phyloP scores from a whole-genome alignment of 23 tunicate species.

The Pegea sp. region DNA sequence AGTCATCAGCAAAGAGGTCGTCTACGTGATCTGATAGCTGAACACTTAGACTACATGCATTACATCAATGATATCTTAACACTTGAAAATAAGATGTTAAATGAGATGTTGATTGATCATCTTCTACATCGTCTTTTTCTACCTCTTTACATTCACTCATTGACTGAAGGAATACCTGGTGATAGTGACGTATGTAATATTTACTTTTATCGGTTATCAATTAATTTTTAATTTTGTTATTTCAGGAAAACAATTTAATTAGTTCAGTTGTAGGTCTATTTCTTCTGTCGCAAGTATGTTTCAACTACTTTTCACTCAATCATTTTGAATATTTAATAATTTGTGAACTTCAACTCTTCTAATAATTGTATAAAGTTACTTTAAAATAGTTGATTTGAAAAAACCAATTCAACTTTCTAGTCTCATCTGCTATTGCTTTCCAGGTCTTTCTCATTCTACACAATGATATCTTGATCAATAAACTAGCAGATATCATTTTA shows the following conservation, averaged over 20 bases:
- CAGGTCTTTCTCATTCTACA: slow-evolving; percentile 85
- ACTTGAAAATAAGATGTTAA: slow-evolving; percentile 39
- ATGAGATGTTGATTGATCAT: slow-evolving; percentile 45
- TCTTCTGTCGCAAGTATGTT: slow-evolving; percentile 62
- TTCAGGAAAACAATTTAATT: slow-evolving; percentile 35
- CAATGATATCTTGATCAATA: slow-evolving; percentile 51
- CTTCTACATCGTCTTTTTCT: slow-evolving; percentile 60
- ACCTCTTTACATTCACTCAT: slow-evolving; percentile 66
- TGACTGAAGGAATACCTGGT: slow-evolving; percentile 52
- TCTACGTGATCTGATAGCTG: slow-evolving; percentile 61
- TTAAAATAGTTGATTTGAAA: too few relatives aligned
- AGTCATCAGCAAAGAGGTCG: slow-evolving; percentile 82
- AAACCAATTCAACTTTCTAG: too few relatives aligned
- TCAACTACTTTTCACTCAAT: background rate
- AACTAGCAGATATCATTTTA: slow-evolving; percentile 79
- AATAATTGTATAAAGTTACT: background rate
- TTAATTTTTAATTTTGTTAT: background rate
- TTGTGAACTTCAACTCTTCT: background rate
- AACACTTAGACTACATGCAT: slow-evolving; percentile 84
- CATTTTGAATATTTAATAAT: background rate
- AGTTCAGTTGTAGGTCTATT: slow-evolving; percentile 70
- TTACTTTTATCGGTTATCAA: background rate
- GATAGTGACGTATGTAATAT: slow-evolving; percentile 22
- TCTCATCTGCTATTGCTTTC: too few relatives aligned
- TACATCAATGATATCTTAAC: slow-evolving; percentile 79